Percentiles rank a stretch among this genome's conserved stretches.
Conservation (phyloP, 1,140 invertebrate species). For the Psix sp. region DNA sequence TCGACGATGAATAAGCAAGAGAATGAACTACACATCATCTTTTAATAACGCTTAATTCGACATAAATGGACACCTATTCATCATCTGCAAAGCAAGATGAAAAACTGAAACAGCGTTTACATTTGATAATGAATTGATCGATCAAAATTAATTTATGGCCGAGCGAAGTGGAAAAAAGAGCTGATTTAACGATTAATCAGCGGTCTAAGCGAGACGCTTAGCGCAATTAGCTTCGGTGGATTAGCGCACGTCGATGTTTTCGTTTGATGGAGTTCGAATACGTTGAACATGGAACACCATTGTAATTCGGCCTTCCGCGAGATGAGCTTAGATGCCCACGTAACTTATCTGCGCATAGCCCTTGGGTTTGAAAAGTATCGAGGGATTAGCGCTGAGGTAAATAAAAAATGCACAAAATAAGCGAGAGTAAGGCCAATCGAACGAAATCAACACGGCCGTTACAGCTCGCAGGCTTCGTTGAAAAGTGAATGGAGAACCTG, state of each 20-base stretch:
- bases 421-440: slow-evolving; percentile 38
- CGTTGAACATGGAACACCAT: no score
- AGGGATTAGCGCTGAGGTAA: slow-evolving; percentile 52
- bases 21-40: no score
- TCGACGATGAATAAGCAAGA: no score
- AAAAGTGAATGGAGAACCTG: slow-evolving; percentile 75
- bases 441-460: slow-evolving; percentile 41
- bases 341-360: slow-evolving; percentile 36
- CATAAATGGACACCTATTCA: neutral
- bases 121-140: slow-evolving; percentile 15
- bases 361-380: slow-evolving; percentile 55
- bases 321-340: slow-evolving; percentile 48
- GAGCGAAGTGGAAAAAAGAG: slow-evolving; percentile 1
- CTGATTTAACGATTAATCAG: no score
- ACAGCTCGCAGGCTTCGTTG: slow-evolving; percentile 63
- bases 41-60: no score
- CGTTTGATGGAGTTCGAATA: slow-evolving; percentile 16
- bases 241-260: slow-evolving; percentile 14
- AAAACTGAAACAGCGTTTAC: slow-evolving; percentile 6
- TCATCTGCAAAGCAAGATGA: slow-evolving; percentile 1
- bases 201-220: no score
- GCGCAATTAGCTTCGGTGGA: no score
- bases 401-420: slow-evolving; percentile 56
- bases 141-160: slow-evolving; percentile 23
- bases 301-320: slow-evolving; percentile 45